Conservation (phyloP, 1,140 invertebrate genomes). For the Campodea augens region DNA sequence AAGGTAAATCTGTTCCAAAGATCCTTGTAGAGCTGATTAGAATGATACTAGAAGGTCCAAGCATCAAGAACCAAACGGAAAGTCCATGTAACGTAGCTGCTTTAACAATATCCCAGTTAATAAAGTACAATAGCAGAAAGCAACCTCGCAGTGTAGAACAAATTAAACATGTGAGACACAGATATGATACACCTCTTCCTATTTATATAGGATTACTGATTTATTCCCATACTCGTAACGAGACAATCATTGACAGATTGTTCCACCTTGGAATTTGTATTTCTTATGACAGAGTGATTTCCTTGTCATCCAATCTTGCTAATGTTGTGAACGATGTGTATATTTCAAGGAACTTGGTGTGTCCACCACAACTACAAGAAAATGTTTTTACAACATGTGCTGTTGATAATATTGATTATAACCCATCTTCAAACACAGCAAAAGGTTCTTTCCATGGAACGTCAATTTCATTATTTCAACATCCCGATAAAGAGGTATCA, state of each 20-base stretch:
- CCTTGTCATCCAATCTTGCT: neutral
- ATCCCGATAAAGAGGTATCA: neutral
- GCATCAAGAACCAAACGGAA: neutral
- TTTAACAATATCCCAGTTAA: neutral
- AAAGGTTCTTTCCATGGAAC: neutral
- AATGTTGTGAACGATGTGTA: neutral
- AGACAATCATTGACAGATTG: neutral
- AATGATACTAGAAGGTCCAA: slow-evolving; percentile 1
- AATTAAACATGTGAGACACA: neutral
- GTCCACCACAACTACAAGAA: neutral
- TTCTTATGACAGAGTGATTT: neutral
- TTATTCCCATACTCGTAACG: neutral
- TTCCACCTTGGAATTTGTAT: neutral
- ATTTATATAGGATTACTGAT: neutral
- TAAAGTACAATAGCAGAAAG: neutral
- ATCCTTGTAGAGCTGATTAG: neutral
- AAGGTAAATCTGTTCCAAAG: neutral
- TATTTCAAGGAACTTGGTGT: neutral
- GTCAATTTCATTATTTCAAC: neutral
- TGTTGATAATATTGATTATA: neutral
- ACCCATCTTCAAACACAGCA: neutral
- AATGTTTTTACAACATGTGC: neutral
- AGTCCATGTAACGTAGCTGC: neutral
- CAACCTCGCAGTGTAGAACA: neutral
- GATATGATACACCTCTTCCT: neutral